These are phyloP conservation scores for Monopterus albus DNA, from an alignment of 2,113 vertebrate species.

Conservation along the genomic window DNA sequence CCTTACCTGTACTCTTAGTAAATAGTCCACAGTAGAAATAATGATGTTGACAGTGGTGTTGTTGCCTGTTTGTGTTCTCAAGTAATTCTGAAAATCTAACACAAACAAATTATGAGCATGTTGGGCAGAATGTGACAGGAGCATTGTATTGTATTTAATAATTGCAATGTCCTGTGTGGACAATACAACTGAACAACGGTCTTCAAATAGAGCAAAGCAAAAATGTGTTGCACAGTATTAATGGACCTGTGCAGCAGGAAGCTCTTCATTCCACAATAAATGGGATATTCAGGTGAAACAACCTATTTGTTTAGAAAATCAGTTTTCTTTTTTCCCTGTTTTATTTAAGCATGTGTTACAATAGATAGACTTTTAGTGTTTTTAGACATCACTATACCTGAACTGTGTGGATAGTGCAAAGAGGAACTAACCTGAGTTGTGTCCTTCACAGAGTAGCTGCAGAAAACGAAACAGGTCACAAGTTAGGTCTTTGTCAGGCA, in stretches of 20 bases:
- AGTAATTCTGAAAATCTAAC: constrained; percentile 95
- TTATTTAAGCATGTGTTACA: too few relatives aligned
- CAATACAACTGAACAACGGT: not conserved
- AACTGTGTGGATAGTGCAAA: not conserved
- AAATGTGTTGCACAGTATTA: not conserved
- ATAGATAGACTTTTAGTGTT: too few relatives aligned
- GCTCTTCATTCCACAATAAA: too few relatives aligned
- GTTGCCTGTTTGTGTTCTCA: constrained; percentile 96
- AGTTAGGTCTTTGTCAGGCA: constrained; percentile 92
- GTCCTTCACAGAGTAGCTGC: constrained; percentile 96
- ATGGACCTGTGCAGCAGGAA: not conserved
- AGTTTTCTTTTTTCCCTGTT: too few relatives aligned
- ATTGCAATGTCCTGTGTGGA: not conserved
- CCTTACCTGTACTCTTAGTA: constrained; percentile 92
- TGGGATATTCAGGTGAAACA: too few relatives aligned
- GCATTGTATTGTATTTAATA: not conserved
- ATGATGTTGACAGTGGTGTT: constrained; percentile 97
- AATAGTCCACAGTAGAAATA: constrained; percentile 96
- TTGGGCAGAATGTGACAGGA: not conserved
- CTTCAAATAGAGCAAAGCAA: not conserved
- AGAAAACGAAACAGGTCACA: constrained; percentile 97
- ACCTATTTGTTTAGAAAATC: too few relatives aligned
- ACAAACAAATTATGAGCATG: not conserved
- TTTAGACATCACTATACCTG: too few relatives aligned
- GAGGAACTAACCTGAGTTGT: constrained; percentile 89